A percentile compares a stretch with the other conserved stretches of the same genome.
Evolutionary conservation across 2,113 vertebrate species (phyloP).

Genomic region (Empidonax alnorum): DNA sequence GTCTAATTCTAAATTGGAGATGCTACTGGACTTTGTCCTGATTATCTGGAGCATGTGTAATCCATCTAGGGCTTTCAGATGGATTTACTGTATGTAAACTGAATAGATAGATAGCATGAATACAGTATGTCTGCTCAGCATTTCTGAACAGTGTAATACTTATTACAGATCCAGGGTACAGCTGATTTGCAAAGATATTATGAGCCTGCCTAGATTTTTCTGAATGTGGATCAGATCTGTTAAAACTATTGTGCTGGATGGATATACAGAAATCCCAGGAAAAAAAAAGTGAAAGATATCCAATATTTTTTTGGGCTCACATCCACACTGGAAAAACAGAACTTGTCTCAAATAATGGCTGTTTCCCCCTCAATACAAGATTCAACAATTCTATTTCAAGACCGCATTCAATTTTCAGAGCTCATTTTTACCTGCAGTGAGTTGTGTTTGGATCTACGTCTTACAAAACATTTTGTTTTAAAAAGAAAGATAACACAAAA

Average conservation of each 20-base stretch:
- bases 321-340: background rate
- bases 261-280: background rate
- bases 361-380: background rate
- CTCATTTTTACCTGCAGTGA: background rate
- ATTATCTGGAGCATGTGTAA: background rate
- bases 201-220: background rate
- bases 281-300: background rate
- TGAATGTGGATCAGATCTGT: background rate
- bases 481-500: background rate
- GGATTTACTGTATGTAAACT: background rate
- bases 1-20: background rate
- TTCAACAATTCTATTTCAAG: background rate
- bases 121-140: background rate
- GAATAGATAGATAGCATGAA: background rate
- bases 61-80: conserved; percentile 3
- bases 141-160: background rate
- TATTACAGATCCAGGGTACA: background rate
- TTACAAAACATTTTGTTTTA: background rate
- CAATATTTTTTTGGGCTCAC: background rate
- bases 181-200: conserved; percentile 1
- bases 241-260: background rate
- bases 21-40: background rate
- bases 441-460: background rate
- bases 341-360: background rate
- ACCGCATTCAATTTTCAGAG: background rate